Evolutionary conservation across 2,797 vertebrate species (phyloP).

Genomic region (Cynodonichthys magdalenae): DNA sequence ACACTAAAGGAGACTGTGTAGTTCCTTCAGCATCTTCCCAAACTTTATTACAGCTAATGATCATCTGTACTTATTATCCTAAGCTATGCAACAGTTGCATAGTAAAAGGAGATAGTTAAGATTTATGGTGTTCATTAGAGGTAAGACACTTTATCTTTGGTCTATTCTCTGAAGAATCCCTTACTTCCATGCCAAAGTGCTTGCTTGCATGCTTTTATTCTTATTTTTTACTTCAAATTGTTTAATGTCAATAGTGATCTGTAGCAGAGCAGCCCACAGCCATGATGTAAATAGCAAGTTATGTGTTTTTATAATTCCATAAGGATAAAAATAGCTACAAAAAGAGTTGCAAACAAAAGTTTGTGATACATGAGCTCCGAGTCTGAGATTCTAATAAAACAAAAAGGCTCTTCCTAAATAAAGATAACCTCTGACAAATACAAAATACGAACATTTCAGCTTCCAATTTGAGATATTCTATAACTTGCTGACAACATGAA

Average conservation of each 20-base stretch:
- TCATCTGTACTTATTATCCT: constrained; percentile 78
- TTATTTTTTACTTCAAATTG: constrained; percentile 18
- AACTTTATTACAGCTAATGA: constrained; percentile 73
- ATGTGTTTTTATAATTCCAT: constrained; percentile 23
- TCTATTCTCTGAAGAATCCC: constrained; percentile 31
- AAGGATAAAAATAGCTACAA: constrained; percentile 21
- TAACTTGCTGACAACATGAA: neutral
- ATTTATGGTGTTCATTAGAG: constrained; percentile 77
- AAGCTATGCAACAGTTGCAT: constrained; percentile 74
- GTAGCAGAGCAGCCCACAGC: constrained; percentile 22
- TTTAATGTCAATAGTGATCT: constrained; percentile 35
- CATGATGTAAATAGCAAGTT: constrained; percentile 16
- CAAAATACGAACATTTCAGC: neutral
- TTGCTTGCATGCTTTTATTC: constrained; percentile 11
- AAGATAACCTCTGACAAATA: constrained; percentile 60
- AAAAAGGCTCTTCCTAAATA: constrained; percentile 63
- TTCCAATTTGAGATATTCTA: neutral
- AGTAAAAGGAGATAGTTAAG: constrained; percentile 74
- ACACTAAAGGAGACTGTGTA: constrained; percentile 39
- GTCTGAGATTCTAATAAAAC: constrained; percentile 45
- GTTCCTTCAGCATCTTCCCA: constrained; percentile 57
- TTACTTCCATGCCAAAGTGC: constrained; percentile 34
- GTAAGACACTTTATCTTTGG: constrained; percentile 52
- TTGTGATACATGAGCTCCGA: constrained; percentile 39
- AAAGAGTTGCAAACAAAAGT: constrained; percentile 39